Evolutionary conservation across 2,888 invertebrate genomes (phyloP), one percentile per base, ranked within the genome.

Genomic region (Chaetogeoica ovagalla): DNA sequence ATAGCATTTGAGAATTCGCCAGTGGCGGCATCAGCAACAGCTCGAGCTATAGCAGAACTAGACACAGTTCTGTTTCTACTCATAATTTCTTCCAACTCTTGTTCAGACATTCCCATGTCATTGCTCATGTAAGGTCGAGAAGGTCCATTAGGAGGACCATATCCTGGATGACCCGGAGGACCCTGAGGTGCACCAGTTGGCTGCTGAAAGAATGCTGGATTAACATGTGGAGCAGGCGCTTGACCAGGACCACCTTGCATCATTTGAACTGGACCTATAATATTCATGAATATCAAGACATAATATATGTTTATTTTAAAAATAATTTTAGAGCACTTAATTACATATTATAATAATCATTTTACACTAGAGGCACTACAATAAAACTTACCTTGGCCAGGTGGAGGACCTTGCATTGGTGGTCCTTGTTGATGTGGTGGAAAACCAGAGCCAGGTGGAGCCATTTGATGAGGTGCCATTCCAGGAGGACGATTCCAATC

Each of bases 51-150:
- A 23, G 99, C 99, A 75, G 96, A 96, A 84, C 97, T 97, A 59
- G 97, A 97, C 0, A 99, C 98, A 13, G 98, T 98, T 84, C 98
- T 90, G 88, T 99, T 99, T 83, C 98, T 90, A 81, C 94, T 92
- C 95, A 99, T 97, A 81, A 97, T 95, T 86, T 99, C 99, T 87
- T 99, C 98, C 88, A 98, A 98, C 88, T 99, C 99, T 59, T 93
- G 94, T 87, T 98, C 98, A 83, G 92, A 91, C 83, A 96, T 89
- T 82, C 90, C 90, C 0, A 81, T 62, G n/a, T 79, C 79, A 91
- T 91, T 76, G 90, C 89, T 83, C 85, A 74, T 74, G 11, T 81
- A 74, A 30, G 73, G 72, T 81, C 79, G 55, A 63, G 79, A 79
- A 73, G 84, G 83, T 76, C 82, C 83, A 77, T 69, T 68, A 69